Evolutionary conservation across 2,888 invertebrate genomes (phyloP), one percentile per base, ranked within the genome.

Genomic region (Melanotus villosus): DNA sequence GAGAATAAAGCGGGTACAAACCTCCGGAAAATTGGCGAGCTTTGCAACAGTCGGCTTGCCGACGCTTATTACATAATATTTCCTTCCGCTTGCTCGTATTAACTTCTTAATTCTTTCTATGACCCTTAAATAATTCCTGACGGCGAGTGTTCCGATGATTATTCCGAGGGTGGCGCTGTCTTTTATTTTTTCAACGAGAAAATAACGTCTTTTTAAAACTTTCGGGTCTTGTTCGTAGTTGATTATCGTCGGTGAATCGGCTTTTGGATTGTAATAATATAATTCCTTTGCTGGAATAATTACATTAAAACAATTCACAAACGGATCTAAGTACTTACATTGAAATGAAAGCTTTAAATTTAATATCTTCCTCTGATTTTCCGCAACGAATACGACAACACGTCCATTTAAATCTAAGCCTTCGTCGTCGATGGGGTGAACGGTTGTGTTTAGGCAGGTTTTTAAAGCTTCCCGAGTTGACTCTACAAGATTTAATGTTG

Each of bases 11-110:
- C 32, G 1, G 7, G 4, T 5, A 9, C 79, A 80, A 84, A 92
- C 92, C 87, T 96, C 95, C 63, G 93, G 91, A 83, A 98, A 97
- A 85, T 99, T 99, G 0, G 97, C 97, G 70, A 99, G 86, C 84
- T 99, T 99, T 0, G 96, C 93, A 9, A 95, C 93, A 86, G 96
- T 98, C 1, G 97, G 93, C 83, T 97, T 97, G 3, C 98, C 99
- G 60, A 99, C 95, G 19, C 94, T 95, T 63, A 99, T 91, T 47
- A 96, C 92, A 80, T 98, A 98, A 73, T 92, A 92, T 82, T 95
- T 97, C 81, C 97, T 97, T 0, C 92, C 92, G 64, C 92, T 91
- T 1, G 87, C 84, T 77, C 89, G 90, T 36, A 96, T 90, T 58
- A 96, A 85, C 58, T 87, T 83, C 82, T 94, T 92, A 75, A 97